Conservation (phyloP, 2,113 vertebrate species). For the Propithecus coquereli region DNA sequence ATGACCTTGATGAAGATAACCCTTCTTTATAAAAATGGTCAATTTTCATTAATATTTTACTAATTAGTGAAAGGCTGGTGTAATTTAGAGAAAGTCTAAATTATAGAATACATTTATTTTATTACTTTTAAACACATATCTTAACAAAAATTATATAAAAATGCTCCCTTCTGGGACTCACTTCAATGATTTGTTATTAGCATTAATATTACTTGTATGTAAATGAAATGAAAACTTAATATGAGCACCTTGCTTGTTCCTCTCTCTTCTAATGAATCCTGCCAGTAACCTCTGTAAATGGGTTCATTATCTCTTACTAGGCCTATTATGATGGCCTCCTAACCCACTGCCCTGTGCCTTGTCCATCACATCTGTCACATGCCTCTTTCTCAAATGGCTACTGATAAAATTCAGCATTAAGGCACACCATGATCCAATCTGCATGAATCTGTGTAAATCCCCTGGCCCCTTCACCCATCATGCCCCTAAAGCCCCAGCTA, state of each 20-base stretch:
- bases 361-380: background rate
- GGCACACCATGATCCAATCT: background rate
- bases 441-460: background rate
- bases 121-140: constrained; percentile 45
- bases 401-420: background rate
- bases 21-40: background rate
- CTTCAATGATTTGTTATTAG: constrained; percentile 45
- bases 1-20: constrained; percentile 31
- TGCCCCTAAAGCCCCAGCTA: accelerated
- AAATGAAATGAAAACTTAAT: constrained; percentile 40
- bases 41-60: constrained; percentile 47
- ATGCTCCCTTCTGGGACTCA: background rate
- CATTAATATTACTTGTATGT: constrained; percentile 16
- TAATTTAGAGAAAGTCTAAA: constrained; percentile 32
- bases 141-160: constrained; percentile 16
- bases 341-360: background rate
- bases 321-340: background rate
- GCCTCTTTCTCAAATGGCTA: background rate
- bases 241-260: background rate
- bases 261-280: background rate
- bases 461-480: too few species aligned
- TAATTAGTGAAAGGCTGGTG: constrained; percentile 13
- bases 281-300: background rate
- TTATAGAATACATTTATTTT: constrained; percentile 35
- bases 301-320: background rate